Conservation (phyloP, 2,888 invertebrate genomes). For the Lycia hirtaria region DNA sequence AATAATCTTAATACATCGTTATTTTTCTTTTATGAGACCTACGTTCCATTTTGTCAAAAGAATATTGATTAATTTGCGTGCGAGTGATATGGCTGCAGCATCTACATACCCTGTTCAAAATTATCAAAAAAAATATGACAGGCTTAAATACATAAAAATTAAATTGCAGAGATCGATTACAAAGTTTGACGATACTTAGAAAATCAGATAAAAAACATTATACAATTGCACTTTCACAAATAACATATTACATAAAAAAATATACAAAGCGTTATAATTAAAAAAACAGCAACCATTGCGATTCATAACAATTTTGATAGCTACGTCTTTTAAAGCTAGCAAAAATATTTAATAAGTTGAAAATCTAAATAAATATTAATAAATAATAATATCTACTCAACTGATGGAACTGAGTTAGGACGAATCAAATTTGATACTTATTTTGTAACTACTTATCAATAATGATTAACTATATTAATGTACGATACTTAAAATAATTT, state of each 20-base stretch:
- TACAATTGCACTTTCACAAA: background rate
- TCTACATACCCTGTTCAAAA: too few relatives aligned
- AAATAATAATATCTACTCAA: constrained; percentile 25
- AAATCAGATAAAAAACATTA: background rate
- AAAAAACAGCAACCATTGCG: constrained; percentile 7
- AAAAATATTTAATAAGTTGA: constrained; percentile 8
- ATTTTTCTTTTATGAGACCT: too few relatives aligned
- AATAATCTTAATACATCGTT: too few relatives aligned
- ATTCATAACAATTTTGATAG: constrained; percentile 18
- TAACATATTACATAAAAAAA: background rate
- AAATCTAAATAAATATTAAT: constrained; percentile 26
- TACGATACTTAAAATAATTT: constrained; percentile 2
- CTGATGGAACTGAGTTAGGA: constrained; percentile 24
- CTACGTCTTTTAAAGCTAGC: constrained; percentile 5
- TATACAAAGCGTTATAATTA: background rate
- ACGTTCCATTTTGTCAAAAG: too few relatives aligned
- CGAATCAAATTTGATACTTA: constrained; percentile 18
- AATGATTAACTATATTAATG: background rate
- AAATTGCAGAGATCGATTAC: background rate
- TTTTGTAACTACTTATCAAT: constrained; percentile 1
- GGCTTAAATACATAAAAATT: background rate
- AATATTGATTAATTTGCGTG: too few relatives aligned
- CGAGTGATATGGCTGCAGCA: too few relatives aligned
- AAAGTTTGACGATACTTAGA: background rate
- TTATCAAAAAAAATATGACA: background rate